Base-by-base conservation (phyloP, 2,113 vertebrate species). In the Oncorhynchus masou region DNA sequence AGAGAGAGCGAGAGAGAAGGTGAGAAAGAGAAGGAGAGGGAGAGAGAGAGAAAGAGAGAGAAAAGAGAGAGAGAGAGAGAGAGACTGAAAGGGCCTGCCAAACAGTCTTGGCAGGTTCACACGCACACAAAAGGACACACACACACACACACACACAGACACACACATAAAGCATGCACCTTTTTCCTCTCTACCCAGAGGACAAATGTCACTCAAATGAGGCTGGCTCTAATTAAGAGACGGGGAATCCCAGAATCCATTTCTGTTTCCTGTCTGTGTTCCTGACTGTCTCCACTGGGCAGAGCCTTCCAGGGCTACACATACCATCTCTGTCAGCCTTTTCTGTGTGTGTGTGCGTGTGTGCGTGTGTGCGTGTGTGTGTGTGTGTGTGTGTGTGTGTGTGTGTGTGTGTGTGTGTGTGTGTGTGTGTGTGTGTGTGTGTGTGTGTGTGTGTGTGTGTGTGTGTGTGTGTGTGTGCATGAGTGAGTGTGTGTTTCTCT, bases 161-260 rank as follows among this genome's bases (percentile, higher is more conserved):
- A 25, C 25, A 25, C 25, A 25, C 25, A 25, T 25, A 25, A 74
- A 64, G 49, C 45, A 51, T 45, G 8, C 8, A 45, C 39, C 8
- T 45, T 45, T 39, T 60, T 22, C 39, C 62, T 74, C 84, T 75
- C 76, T 66, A 79, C 78, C 81, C 71, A 79, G 71, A 81, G 84
- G 81, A 73, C 70, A 78, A 74, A 76, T 79, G 84, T 77, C 86
- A 87, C 49, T 87, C 81, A 87, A 79, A 70, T 74, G 66, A 70
- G 39, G 39, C 39, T 12, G 39, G 39, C 39, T 45, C 83, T 86
- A 88, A 78, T 79, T 74, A 67, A 74, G 75, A 77, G 68, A 68
- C 69, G 11, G 31, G 67, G 68, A 77, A 49, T 71, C 68, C 59
- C 73, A 71, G 68, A 70, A 80, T 75, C 13, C 12, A 39, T 57